phyloP scores from a whole-genome alignment of 2,888 invertebrate genomes.

The Macaria notata region DNA sequence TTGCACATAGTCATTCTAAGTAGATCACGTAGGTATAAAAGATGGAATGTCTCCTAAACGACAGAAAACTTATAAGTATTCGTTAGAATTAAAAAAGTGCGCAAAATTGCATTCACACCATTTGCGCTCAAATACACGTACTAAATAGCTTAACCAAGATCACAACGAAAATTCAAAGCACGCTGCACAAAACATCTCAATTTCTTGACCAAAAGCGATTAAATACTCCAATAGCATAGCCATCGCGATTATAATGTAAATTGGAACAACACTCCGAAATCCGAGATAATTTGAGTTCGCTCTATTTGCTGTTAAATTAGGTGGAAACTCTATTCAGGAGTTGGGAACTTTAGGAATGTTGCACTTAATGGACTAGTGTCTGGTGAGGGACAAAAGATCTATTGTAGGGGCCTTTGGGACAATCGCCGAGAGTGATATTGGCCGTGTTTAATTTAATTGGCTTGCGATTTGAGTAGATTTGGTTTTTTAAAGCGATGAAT shows the following conservation, averaged over 20 bases:
- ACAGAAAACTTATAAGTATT: no score
- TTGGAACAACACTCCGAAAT: constrained; percentile 22
- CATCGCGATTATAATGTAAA: constrained; percentile 27
- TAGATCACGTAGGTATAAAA: no score
- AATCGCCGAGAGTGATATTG: constrained; percentile 48
- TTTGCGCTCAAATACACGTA: no score
- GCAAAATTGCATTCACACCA: no score
- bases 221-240: constrained; percentile 8
- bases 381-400: constrained; percentile 55
- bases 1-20: no score
- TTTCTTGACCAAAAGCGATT: constrained; percentile 10
- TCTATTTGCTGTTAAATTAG: constrained; percentile 66
- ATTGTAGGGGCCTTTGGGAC: constrained; percentile 43
- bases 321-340: constrained; percentile 64
- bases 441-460: constrained; percentile 43
- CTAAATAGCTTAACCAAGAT: no score
- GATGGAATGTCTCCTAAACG: no score
- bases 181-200: neutral
- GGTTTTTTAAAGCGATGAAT: no score
- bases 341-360: constrained; percentile 60
- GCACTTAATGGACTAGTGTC: constrained; percentile 57
- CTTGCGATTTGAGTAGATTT: constrained; percentile 6
- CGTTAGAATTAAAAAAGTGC: no score
- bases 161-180: no score
- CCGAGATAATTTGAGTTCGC: constrained; percentile 36